Evolutionary conservation across 1,140 invertebrate species (phyloP).

Genomic region (Battus philenor): DNA sequence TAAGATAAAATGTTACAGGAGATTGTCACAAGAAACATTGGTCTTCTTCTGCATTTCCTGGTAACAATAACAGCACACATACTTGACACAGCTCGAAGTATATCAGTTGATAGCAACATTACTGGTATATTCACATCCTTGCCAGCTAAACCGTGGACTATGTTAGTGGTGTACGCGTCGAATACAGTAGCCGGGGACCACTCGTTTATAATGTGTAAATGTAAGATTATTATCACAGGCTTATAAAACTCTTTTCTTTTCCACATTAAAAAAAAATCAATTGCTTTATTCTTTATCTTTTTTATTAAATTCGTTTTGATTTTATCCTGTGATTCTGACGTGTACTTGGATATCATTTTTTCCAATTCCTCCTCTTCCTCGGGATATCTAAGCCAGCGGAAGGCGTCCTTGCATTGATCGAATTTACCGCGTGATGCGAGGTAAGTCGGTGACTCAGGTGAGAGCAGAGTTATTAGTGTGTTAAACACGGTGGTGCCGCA

Average conservation of each 20-base stretch:
- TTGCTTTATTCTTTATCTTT: slow-evolving; percentile 19
- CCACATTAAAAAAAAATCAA: slow-evolving; percentile 18
- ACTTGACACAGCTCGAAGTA: slow-evolving; percentile 26
- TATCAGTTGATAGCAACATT: slow-evolving; percentile 25
- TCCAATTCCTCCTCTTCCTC: slow-evolving; percentile 37
- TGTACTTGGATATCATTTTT: slow-evolving; percentile 29
- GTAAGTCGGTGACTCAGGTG: slow-evolving; percentile 40
- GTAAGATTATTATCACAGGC: slow-evolving; percentile 30
- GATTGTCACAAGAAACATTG: slow-evolving; percentile 20
- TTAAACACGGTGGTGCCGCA: slow-evolving; percentile 26
- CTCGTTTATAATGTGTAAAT: slow-evolving; percentile 24
- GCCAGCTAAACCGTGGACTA: slow-evolving; percentile 19
- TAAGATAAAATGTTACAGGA: slow-evolving; percentile 17
- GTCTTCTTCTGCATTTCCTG: slow-evolving; percentile 25
- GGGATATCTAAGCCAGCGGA: slow-evolving; percentile 33
- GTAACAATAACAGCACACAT: slow-evolving; percentile 25
- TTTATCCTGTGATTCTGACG: slow-evolving; percentile 20
- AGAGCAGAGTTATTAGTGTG: slow-evolving; percentile 30
- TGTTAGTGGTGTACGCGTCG: slow-evolving; percentile 20
- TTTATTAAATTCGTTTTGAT: slow-evolving; percentile 11
- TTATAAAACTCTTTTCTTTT: slow-evolving; percentile 21
- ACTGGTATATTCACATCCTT: slow-evolving; percentile 17
- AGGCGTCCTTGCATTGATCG: slow-evolving; percentile 31
- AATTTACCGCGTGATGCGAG: slow-evolving; percentile 32
- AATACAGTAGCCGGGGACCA: slow-evolving; percentile 26